phyloP scores from a whole-genome alignment of 2,888 invertebrate species.

The Hipparchia sbordonii region DNA sequence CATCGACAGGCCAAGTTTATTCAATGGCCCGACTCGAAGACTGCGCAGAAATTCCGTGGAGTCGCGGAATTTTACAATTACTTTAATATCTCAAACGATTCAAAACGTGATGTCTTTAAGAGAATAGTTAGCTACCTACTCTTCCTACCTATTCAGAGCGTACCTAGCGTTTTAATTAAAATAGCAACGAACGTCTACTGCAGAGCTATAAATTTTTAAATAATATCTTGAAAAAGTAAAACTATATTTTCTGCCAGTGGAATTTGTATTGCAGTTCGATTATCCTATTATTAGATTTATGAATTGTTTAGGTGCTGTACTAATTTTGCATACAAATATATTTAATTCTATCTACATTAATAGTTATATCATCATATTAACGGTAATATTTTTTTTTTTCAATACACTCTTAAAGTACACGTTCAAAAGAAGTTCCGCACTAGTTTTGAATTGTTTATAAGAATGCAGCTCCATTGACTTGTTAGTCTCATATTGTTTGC shows the following conservation, averaged over 20 bases:
- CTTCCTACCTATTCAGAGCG: background rate
- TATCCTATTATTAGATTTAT: background rate
- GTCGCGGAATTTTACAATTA: slow-evolving; percentile 43
- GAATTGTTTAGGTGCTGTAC: background rate
- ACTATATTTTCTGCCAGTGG: slow-evolving; percentile 11
- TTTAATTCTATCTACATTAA: no score
- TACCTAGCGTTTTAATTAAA: slow-evolving; percentile 23
- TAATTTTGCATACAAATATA: background rate
- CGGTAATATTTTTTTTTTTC: no score
- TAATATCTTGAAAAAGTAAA: slow-evolving; percentile 6
- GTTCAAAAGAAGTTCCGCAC: no score
- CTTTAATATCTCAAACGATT: slow-evolving; percentile 27
- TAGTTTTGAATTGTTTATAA: background rate
- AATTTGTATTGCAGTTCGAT: slow-evolving; percentile 7
- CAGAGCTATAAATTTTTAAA: slow-evolving; percentile 20
- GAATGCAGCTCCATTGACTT: slow-evolving; percentile 51
- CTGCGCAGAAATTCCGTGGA: slow-evolving; percentile 56
- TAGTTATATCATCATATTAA: no score
- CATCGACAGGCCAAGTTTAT: slow-evolving; percentile 81
- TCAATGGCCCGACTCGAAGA: slow-evolving; percentile 68
- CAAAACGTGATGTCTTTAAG: slow-evolving; percentile 22
- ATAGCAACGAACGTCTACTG: slow-evolving; percentile 15
- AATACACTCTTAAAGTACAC: no score
- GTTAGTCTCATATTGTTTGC: slow-evolving; percentile 72
- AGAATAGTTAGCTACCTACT: slow-evolving; percentile 17